These are phyloP conservation scores for Nannospalax galili DNA, from an alignment of 2,113 vertebrate species.

Conservation along the genomic window DNA sequence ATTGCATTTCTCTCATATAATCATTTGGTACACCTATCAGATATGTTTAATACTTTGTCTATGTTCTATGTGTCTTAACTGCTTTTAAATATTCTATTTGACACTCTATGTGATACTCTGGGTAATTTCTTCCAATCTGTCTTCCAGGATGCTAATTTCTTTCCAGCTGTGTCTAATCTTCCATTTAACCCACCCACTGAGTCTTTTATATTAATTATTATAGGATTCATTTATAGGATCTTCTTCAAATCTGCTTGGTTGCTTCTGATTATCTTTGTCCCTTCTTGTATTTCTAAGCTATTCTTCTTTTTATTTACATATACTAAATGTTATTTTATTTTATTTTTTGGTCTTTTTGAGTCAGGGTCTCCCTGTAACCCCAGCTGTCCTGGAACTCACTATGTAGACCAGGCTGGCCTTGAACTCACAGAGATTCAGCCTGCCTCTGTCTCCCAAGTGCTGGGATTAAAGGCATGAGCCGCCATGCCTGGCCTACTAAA, in stretches of 20 bases:
- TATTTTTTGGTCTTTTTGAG: no score
- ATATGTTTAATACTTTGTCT: background rate
- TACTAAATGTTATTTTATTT: slow-evolving; percentile 25
- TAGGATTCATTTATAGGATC: slow-evolving; percentile 52
- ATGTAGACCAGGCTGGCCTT: no score
- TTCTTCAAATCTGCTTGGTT: slow-evolving; percentile 29
- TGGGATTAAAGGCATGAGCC: no score
- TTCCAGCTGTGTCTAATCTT: slow-evolving; percentile 71
- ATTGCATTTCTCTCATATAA: slow-evolving; percentile 13
- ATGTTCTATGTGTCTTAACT: slow-evolving; percentile 31
- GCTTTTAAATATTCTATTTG: slow-evolving; percentile 41
- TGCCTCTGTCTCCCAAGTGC: no score
- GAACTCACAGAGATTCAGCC: no score
- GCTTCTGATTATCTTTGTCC: background rate
- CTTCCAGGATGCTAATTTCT: slow-evolving; percentile 69
- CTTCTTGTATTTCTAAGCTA: slow-evolving; percentile 29
- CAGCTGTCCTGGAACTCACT: no score
- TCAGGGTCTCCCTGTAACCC: no score
- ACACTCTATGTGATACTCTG: background rate
- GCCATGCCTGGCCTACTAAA: no score
- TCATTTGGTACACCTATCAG: background rate
- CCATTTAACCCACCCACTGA: slow-evolving; percentile 46
- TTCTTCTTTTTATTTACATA: slow-evolving; percentile 37
- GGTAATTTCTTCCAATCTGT: slow-evolving; percentile 67
- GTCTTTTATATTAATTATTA: slow-evolving; percentile 66